These are phyloP conservation scores for Myzus persicae DNA, from an alignment of 1,140 invertebrate genomes.

Conservation along the genomic window DNA sequence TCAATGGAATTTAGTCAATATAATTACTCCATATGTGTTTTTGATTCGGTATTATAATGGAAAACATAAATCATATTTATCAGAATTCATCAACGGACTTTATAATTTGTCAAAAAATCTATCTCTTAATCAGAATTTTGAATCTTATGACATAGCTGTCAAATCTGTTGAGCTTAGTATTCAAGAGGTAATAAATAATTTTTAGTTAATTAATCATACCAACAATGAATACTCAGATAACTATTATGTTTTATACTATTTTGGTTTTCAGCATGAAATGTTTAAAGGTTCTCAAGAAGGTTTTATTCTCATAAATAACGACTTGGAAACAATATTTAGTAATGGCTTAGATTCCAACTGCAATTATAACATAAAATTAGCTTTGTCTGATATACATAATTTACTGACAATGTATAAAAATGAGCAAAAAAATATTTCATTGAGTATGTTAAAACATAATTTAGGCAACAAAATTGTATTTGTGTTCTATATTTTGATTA, in stretches of 20 bases:
- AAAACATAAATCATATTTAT: conserved; percentile 70
- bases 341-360: conserved; percentile 66
- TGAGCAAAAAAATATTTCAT: conserved; percentile 61
- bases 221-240: not conserved
- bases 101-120: conserved; percentile 71
- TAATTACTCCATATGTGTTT: conserved; percentile 74
- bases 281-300: conserved; percentile 65
- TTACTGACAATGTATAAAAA: conserved; percentile 67
- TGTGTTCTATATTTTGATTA: not conserved
- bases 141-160: conserved; percentile 69
- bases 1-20: conserved; percentile 75
- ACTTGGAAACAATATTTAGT: conserved; percentile 65
- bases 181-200: conserved; percentile 43
- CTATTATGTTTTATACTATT: not conserved
- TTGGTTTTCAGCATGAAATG: conserved; percentile 60
- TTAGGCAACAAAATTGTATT: conserved; percentile 40
- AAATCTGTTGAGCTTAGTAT: conserved; percentile 71
- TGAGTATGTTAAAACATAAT: conserved; percentile 60
- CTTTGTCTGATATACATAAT: conserved; percentile 71
- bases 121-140: conserved; percentile 70
- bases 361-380: conserved; percentile 67
- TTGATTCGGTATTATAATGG: conserved; percentile 75
- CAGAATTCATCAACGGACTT: conserved; percentile 70
- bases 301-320: conserved; percentile 64
- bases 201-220: not conserved